phyloP scores from a whole-genome alignment of 2,113 vertebrate species.

The Nibea coibor region DNA sequence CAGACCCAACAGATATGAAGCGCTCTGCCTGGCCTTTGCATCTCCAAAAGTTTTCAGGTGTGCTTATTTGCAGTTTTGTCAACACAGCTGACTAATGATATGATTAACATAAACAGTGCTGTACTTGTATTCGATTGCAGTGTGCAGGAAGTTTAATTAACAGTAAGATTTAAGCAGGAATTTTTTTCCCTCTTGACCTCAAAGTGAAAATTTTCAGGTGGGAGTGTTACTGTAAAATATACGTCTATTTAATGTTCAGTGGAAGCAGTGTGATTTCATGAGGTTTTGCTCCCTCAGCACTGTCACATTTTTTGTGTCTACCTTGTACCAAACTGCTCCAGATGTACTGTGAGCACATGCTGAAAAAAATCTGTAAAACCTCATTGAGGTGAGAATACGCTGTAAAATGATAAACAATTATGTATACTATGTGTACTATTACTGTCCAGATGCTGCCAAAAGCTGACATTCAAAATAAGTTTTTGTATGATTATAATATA shows the following conservation, averaged over 20 bases:
- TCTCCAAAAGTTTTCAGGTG: neutral
- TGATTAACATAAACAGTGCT: neutral
- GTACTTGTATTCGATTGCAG: neutral
- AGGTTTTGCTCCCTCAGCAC: slow-evolving; percentile 45
- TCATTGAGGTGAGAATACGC: neutral
- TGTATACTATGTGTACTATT: neutral
- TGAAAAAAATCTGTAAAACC: slow-evolving; percentile 29
- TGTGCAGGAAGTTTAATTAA: neutral
- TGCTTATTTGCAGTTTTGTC: slow-evolving; percentile 10
- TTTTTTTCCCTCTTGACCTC: slow-evolving; percentile 18
- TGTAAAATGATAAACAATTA: slow-evolving; percentile 18
- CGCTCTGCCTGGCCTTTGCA: neutral
- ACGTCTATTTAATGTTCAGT: slow-evolving; percentile 17
- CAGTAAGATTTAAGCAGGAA: neutral
- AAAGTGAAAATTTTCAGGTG: slow-evolving; percentile 7
- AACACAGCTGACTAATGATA: slow-evolving; percentile 4
- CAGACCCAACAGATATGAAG: neutral
- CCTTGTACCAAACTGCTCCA: slow-evolving; percentile 22
- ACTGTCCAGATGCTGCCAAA: neutral
- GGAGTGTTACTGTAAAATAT: slow-evolving; percentile 19
- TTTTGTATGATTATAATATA: neutral
- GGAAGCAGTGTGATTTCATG: slow-evolving; percentile 23
- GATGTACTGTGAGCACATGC: slow-evolving; percentile 28
- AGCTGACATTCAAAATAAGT: neutral
- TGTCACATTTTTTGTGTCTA: slow-evolving; percentile 18